Evolutionary conservation across 1,140 invertebrate genomes (phyloP), one percentile per base, ranked within the genome.

Genomic region (Meloidogyne floridensis): DNA sequence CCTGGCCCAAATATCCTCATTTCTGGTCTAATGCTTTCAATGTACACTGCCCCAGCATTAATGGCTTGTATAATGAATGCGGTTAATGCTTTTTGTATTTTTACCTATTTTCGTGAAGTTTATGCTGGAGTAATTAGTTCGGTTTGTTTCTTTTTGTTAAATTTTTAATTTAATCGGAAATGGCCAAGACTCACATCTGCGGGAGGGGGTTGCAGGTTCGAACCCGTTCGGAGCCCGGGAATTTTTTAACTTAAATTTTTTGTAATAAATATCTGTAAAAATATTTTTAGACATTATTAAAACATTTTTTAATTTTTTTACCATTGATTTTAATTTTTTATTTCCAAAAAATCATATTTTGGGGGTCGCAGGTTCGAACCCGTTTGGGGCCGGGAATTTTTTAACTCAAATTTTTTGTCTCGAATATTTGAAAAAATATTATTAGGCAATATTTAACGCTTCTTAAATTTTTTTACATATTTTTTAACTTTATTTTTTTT

Each of bases 21-120:
- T 20, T 78, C 32, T 53, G 73, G 42, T 11, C 54, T 70, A 8
- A 10, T 7, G 18, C 20, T 83, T 75, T 83, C 82, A 54, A 83
- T 83, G 54, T 84, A 84, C 72, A 84, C 83, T 6, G 83, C 83
- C 3, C 83, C 83, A 13, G 83, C 83, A n/a, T 80, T 74, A 8
- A 53, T 85, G 47, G 82, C 83, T 6, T 84, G 83, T 77, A 15
- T 47, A 54, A 84, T 84, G 83, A 84, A 84, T 70, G 20, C 56
- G 9, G 32, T 85, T 54, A 81, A 81, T 32, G 76, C 83, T 18
- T n/a, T 84, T 20, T 75, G 82, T 43, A 56, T 84, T 8, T 70
- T 76, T 43, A 76, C 76, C 20, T 74, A 76, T 18, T 84, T 84
- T 43, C 47, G 51, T 53, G 83, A 84, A 75, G 74, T 86, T 51